Conservation (phyloP, 2,888 invertebrate genomes). For the Rhodophaea formosa region DNA sequence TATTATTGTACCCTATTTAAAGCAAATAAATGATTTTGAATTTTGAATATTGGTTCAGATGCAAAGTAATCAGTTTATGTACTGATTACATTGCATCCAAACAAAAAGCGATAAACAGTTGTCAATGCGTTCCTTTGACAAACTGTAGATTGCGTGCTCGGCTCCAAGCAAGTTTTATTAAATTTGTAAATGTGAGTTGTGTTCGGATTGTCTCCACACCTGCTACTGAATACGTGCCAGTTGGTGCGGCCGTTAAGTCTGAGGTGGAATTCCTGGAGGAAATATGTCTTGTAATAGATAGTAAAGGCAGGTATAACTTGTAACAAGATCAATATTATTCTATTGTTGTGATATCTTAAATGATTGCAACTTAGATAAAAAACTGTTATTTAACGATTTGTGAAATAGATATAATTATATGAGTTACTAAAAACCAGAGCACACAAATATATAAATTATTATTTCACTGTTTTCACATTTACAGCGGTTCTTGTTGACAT, state of each 20-base stretch:
- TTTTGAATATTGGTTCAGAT: too few species aligned
- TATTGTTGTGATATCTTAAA: background rate
- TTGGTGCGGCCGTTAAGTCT: constrained; percentile 42
- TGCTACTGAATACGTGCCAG: constrained; percentile 64
- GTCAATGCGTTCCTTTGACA: constrained; percentile 17
- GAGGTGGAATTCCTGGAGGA: background rate
- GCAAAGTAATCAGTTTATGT: too few species aligned
- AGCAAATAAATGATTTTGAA: too few species aligned
- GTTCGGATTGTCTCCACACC: constrained; percentile 65
- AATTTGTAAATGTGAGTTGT: constrained; percentile 62
- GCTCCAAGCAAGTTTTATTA: constrained; percentile 58
- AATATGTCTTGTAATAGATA: constrained; percentile 11
- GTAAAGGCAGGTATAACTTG: background rate
- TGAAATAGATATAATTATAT: too few species aligned
- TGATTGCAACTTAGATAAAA: too few species aligned
- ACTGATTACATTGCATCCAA: background rate
- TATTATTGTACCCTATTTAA: too few species aligned
- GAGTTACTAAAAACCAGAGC: too few species aligned
- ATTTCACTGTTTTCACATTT: too few species aligned
- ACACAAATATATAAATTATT: too few species aligned
- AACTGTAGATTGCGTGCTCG: constrained; percentile 24
- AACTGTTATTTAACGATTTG: too few species aligned
- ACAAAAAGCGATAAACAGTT: background rate
- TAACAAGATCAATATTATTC: background rate
- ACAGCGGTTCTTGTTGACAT: too few species aligned